Evolutionary conservation across 64 coral and sea anemone species (phyloP).

Genomic region (Acropora yongei): DNA sequence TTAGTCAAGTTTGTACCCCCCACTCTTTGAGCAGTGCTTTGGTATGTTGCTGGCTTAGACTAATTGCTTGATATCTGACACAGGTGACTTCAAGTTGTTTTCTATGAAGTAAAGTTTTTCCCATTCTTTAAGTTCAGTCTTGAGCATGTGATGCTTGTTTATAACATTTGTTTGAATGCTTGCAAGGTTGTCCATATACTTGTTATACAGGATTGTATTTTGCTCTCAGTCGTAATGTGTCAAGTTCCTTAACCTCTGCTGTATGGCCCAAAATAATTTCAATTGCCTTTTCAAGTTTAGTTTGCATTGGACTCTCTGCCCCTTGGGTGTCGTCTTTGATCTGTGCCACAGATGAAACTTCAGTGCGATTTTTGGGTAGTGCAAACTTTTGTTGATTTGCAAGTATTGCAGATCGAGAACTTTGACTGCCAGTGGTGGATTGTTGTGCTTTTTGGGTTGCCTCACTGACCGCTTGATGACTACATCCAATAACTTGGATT

Average conservation of each 20-base stretch:
- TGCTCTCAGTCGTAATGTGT: not conserved
- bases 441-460: too few species aligned
- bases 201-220: not conserved
- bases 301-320: not conserved
- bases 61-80: too few species aligned
- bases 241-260: not conserved
- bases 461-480: too few species aligned
- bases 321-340: too few species aligned
- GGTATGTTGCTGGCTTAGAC: too few species aligned
- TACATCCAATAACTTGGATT: too few species aligned
- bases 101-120: conserved; percentile 35
- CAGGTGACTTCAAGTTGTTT: too few species aligned
- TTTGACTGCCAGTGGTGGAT: too few species aligned
- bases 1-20: too few species aligned
- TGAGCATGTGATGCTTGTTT: not conserved
- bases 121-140: conserved; percentile 30
- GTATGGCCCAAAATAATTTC: conserved; percentile 11
- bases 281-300: conserved; percentile 43
- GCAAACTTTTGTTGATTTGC: too few species aligned
- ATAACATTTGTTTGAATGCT: not conserved
- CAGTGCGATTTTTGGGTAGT: not conserved
- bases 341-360: not conserved
- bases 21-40: too few species aligned
- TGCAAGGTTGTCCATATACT: not conserved
- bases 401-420: too few species aligned